Conservation (phyloP, 2,888 invertebrate species). For the Nemurella pictetii region DNA sequence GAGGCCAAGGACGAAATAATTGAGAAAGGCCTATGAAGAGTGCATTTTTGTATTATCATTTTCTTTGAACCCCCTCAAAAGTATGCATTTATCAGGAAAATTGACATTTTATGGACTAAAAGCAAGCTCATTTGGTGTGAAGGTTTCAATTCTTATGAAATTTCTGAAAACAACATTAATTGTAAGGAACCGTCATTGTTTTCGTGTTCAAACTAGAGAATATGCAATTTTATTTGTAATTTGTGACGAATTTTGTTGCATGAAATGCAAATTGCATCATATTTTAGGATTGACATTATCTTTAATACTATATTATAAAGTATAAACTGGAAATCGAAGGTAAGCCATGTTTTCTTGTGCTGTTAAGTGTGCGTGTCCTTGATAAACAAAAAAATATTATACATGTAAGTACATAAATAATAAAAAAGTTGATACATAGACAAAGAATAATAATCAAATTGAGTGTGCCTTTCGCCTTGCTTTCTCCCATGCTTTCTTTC, state of each 20-base stretch:
- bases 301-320: conserved; percentile 20
- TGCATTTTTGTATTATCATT: conserved; percentile 23
- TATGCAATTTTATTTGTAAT: conserved; percentile 15
- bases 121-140: background rate
- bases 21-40: conserved; percentile 21
- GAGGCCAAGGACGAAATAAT: conserved; percentile 14
- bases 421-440: conserved; percentile 30
- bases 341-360: conserved; percentile 31
- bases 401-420: conserved; percentile 30
- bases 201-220: conserved; percentile 25
- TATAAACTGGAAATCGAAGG: conserved; percentile 15
- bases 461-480: background rate
- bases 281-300: conserved; percentile 25
- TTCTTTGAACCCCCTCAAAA: conserved; percentile 5
- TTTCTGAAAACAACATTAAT: background rate
- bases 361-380: conserved; percentile 32
- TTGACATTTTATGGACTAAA: conserved; percentile 6
- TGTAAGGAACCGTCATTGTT: conserved; percentile 21
- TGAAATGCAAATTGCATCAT: conserved; percentile 28
- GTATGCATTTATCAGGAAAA: conserved; percentile 26
- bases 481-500: too few relatives aligned
- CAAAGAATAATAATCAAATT: background rate
- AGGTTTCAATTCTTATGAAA: conserved; percentile 1
- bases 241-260: conserved; percentile 23
- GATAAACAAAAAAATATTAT: conserved; percentile 27